A percentile compares a stretch with the other conserved stretches of the same genome.
Conservation (phyloP, 1,140 invertebrate genomes). For the Camponotus vicinus region DNA sequence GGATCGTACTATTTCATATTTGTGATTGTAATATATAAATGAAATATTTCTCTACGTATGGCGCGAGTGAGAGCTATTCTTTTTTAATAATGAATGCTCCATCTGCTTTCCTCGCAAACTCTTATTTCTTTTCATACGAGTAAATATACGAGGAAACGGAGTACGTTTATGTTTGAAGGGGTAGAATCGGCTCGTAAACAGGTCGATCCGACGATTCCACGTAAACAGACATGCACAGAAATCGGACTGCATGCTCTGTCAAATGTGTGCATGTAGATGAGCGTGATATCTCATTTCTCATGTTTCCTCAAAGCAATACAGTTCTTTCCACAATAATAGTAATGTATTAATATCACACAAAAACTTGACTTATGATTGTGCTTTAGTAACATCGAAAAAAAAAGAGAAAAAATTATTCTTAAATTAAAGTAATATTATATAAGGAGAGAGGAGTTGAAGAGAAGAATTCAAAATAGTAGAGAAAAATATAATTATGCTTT, state of each 20-base stretch:
- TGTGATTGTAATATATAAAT: conserved; percentile 34
- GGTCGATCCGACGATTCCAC: conserved; percentile 49
- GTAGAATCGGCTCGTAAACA: conserved; percentile 53
- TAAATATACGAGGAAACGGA: conserved; percentile 37
- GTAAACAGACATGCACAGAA: conserved; percentile 38
- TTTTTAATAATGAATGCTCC: conserved; percentile 40
- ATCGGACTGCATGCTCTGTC: conserved; percentile 31
- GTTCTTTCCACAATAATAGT: conserved; percentile 71
- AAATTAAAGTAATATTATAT: neutral
- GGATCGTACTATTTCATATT: conserved; percentile 17
- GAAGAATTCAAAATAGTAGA: conserved; percentile 14
- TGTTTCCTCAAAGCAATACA: conserved; percentile 67
- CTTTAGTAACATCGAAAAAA: neutral
- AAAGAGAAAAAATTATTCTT: neutral
- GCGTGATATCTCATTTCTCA: neutral
- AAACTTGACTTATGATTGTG: neutral
- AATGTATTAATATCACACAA: conserved; percentile 59
- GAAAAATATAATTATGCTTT: conserved; percentile 8
- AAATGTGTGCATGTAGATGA: neutral
- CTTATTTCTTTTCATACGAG: conserved; percentile 17
- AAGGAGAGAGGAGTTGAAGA: neutral
- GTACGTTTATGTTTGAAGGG: conserved; percentile 39
- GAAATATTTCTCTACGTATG: neutral
- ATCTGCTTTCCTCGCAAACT: conserved; percentile 20
- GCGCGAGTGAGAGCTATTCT: conserved; percentile 2